Percentiles rank a stretch among this genome's conserved stretches.
phyloP scores from a whole-genome alignment of 2,888 invertebrate genomes.

The Tetranychus piercei region DNA sequence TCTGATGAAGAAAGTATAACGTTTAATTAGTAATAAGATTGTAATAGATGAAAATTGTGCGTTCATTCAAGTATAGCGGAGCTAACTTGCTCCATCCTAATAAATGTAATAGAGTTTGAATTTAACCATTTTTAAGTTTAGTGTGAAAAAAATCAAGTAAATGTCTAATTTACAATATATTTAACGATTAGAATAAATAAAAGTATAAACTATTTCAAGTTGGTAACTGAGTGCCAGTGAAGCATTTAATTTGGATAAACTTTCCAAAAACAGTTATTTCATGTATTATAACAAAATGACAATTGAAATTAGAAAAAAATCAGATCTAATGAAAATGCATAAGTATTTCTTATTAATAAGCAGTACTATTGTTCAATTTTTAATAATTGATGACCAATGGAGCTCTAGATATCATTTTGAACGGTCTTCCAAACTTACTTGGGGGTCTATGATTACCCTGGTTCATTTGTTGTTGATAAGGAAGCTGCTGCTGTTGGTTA shows the following conservation, averaged over 20 bases:
- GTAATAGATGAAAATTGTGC: background rate
- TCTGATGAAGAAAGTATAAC: background rate
- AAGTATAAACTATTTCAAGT: no score
- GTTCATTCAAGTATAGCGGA: background rate
- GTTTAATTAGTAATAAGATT: background rate
- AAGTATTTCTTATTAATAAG: no score
- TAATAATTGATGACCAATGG: background rate
- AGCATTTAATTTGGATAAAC: background rate
- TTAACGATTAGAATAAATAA: no score
- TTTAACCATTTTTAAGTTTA: no score
- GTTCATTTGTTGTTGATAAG: background rate
- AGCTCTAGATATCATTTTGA: background rate
- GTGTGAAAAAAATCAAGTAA: no score
- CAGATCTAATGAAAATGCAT: no score
- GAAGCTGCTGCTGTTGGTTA: slow-evolving; percentile 22
- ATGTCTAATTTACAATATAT: no score
- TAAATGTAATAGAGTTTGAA: no score
- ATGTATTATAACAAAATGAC: no score
- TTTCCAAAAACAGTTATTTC: background rate
- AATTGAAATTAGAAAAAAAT: no score
- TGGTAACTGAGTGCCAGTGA: background rate
- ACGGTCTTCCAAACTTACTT: background rate
- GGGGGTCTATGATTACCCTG: background rate
- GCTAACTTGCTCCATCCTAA: no score
- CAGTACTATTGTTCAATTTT: no score